Percentiles rank a stretch among this genome's conserved stretches.
phyloP scores from a whole-genome alignment of 2,797 vertebrate species.

The Rhadinocentrus ornatus region DNA sequence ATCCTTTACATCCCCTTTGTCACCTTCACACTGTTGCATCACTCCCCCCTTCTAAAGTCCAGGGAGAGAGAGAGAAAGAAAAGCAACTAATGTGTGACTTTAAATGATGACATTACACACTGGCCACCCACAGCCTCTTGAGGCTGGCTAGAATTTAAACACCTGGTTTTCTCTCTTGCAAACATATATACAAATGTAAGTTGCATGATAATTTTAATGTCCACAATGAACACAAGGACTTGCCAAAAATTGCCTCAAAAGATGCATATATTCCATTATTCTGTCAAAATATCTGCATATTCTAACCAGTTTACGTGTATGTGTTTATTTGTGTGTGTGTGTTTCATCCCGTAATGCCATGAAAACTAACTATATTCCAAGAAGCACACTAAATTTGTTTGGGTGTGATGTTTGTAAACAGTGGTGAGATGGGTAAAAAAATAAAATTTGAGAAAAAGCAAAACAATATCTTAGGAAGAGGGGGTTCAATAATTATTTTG shows the following conservation, averaged over 20 bases:
- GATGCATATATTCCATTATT: too few relatives aligned
- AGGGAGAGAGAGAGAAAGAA: slow-evolving; percentile 30
- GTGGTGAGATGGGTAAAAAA: neutral
- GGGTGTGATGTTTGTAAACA: neutral
- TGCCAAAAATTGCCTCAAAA: too few relatives aligned
- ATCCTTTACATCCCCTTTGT: slow-evolving; percentile 75
- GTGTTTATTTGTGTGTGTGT: too few relatives aligned
- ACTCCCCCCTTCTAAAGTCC: slow-evolving; percentile 71
- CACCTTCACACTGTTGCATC: slow-evolving; percentile 45
- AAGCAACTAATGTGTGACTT: slow-evolving; percentile 19
- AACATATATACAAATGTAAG: neutral
- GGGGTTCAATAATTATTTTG: neutral
- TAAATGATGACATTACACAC: slow-evolving; percentile 27
- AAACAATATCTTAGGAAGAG: neutral
- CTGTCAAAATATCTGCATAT: too few relatives aligned
- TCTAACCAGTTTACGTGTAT: too few relatives aligned
- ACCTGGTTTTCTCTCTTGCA: neutral
- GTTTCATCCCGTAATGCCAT: too few relatives aligned
- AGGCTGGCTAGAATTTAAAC: slow-evolving; percentile 1
- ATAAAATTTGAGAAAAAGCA: neutral
- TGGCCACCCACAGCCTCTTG: neutral
- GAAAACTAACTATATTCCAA: too few relatives aligned
- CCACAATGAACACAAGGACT: neutral
- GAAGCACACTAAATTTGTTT: too few relatives aligned
- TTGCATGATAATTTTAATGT: neutral